A percentile compares a stretch with the other conserved stretches of the same genome.
Conservation (phyloP, 2,888 invertebrate species). For the Neria commutata region DNA sequence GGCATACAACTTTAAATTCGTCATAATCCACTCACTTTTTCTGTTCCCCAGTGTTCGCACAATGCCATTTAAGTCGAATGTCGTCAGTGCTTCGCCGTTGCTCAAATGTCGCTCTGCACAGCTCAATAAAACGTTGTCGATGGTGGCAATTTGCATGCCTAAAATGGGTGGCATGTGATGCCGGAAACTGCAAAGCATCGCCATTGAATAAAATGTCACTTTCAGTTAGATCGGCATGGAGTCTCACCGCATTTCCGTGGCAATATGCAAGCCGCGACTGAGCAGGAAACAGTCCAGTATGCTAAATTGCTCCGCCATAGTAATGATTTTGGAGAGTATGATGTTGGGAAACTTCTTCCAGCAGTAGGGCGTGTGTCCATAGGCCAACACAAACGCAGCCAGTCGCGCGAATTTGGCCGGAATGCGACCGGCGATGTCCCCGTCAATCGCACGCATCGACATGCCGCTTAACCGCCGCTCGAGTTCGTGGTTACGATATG, state of each 20-base stretch:
- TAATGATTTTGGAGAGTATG: slow-evolving; percentile 57
- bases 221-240: neutral
- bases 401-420: slow-evolving; percentile 60
- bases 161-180: slow-evolving; percentile 41
- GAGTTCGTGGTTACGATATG: slow-evolving; percentile 63
- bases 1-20: too few species aligned
- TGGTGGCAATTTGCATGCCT: slow-evolving; percentile 45
- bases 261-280: slow-evolving; percentile 62
- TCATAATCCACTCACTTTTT: slow-evolving; percentile 42
- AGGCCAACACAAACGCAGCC: slow-evolving; percentile 62
- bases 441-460: slow-evolving; percentile 56
- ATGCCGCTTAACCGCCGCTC: slow-evolving; percentile 61
- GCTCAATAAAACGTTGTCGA: slow-evolving; percentile 53
- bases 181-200: slow-evolving; percentile 50
- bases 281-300: slow-evolving; percentile 60
- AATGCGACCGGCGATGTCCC: slow-evolving; percentile 53
- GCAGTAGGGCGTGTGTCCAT: slow-evolving; percentile 56
- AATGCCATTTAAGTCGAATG: slow-evolving; percentile 52
- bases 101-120: slow-evolving; percentile 54
- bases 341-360: slow-evolving; percentile 56
- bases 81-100: slow-evolving; percentile 34
- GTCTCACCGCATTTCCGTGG: slow-evolving; percentile 47
- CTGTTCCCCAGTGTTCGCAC: slow-evolving; percentile 53
- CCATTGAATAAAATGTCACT: slow-evolving; percentile 9
- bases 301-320: slow-evolving; percentile 60